Conservation (phyloP, 2,797 vertebrate species). For the Eurystomus glaucurus region DNA sequence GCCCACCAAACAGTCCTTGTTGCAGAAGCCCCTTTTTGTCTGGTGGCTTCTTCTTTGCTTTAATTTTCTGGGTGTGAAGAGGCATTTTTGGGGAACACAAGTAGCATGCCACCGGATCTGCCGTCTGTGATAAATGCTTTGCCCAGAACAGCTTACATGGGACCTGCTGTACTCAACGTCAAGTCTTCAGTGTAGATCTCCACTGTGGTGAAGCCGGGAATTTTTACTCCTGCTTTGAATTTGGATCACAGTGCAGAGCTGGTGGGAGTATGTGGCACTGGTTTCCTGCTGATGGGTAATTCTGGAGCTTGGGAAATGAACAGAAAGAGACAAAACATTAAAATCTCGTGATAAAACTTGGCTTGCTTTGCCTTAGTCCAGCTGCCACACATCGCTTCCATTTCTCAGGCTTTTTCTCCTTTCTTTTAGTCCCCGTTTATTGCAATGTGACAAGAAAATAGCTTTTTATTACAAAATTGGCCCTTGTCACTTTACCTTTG, state of each 20-base stretch:
- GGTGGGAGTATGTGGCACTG: not conserved
- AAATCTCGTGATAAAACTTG: not conserved
- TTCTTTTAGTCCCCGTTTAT: not conserved
- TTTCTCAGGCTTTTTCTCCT: not conserved
- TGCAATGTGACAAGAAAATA: not conserved
- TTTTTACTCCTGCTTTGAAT: not conserved
- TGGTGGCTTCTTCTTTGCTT: not conserved
- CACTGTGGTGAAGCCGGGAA: not conserved
- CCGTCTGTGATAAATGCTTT: not conserved
- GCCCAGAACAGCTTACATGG: not conserved
- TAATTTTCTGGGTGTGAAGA: accelerated
- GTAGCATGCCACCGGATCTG: accelerated
- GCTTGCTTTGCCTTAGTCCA: not conserved
- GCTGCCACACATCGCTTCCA: not conserved
- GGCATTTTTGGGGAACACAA: not conserved
- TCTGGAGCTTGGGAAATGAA: conserved; percentile 22
- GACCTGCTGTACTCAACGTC: not conserved
- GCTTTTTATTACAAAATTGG: not conserved
- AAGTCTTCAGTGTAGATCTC: not conserved
- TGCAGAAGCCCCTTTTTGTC: not conserved
- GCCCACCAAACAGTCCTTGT: not conserved
- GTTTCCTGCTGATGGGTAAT: not conserved
- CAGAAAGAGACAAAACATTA: conserved; percentile 21
- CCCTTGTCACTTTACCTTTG: not conserved
- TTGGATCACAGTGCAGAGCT: not conserved